Base-by-base conservation (phyloP, 2,113 vertebrate species). In the Hirundichthys speculiger region DNA sequence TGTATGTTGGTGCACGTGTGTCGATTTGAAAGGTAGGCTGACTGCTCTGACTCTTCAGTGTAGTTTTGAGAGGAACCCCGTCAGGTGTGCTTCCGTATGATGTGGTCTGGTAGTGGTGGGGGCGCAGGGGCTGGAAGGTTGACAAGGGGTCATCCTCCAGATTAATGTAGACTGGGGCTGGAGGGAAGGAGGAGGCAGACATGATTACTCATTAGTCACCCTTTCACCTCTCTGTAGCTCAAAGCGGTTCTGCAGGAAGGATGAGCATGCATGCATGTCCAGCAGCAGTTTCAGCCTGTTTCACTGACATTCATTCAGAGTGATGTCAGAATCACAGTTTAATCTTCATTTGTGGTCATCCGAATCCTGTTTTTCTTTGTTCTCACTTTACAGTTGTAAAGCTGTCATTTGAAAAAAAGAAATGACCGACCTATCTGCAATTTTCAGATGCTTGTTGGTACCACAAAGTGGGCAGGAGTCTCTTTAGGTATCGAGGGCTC, bases 191-290 rank as follows among this genome's bases (percentile, higher is more conserved):
- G 74, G 75, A 59, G 71, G 75, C 70, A 49, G 73, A 75, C 83
- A 71, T 67, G 39, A 82, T 85, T 63, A 57, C 72, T 85, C 79
- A 86, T 85, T 81, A 77, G 83, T 86, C 80, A 82, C 80, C 84
- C 85, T 86, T 86, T 90, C 76, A 87, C 82, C 82, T 83, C 40
- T 55, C 34, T 42, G 46, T 9, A 69, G 75, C 80, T 73, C 51
- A 54, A 52, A 85, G 75, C 22, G 11, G 25, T 73, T 66, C n/a
- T 66, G 62, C 79, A 70, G 71, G 86, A 77, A 85, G 63, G 52
- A 54, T 65, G 60, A 62, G 51, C 24, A 41, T 25, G 40, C 30
- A 43, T 53, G 24, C 24, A 62, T 67, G 41, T 61, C 59, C 63
- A 70, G 34, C 39, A 39, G 53, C 45, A 39, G 51, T 62, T 73